These are phyloP conservation scores for Simalia tracyae DNA, from an alignment of 2,797 vertebrate genomes.

Conservation along the genomic window DNA sequence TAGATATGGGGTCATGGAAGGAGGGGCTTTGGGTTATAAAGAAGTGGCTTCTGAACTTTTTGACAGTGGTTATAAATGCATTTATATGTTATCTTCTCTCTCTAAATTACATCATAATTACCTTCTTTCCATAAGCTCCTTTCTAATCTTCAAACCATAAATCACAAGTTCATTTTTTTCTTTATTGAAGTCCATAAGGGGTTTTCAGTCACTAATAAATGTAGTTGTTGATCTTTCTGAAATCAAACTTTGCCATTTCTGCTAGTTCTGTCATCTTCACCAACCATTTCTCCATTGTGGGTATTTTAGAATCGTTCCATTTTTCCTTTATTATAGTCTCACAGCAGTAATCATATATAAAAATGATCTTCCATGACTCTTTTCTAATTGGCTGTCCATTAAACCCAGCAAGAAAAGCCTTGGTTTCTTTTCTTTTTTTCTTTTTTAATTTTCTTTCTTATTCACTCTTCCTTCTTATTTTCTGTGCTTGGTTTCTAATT, in stretches of 20 bases:
- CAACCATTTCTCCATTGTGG: background rate
- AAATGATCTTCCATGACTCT: background rate
- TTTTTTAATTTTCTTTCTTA: background rate
- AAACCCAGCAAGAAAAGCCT: background rate
- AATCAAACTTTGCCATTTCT: background rate
- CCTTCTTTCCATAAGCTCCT: background rate
- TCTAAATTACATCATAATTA: background rate
- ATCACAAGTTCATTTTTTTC: background rate
- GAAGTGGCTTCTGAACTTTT: no score
- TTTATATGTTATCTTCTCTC: no score
- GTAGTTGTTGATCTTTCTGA: background rate
- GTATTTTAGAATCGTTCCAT: background rate
- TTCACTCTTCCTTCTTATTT: no score
- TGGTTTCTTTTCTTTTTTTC: background rate
- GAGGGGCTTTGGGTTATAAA: no score
- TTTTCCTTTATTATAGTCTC: background rate
- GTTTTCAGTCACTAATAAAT: background rate
- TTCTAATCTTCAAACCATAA: background rate
- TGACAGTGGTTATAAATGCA: no score
- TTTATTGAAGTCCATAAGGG: background rate
- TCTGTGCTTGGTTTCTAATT: no score
- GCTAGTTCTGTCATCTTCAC: background rate
- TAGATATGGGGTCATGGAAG: background rate
- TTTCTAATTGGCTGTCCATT: background rate
- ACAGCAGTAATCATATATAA: background rate